phyloP scores from a whole-genome alignment of 2,797 vertebrate genomes.

The Oreochromis grahami region DNA sequence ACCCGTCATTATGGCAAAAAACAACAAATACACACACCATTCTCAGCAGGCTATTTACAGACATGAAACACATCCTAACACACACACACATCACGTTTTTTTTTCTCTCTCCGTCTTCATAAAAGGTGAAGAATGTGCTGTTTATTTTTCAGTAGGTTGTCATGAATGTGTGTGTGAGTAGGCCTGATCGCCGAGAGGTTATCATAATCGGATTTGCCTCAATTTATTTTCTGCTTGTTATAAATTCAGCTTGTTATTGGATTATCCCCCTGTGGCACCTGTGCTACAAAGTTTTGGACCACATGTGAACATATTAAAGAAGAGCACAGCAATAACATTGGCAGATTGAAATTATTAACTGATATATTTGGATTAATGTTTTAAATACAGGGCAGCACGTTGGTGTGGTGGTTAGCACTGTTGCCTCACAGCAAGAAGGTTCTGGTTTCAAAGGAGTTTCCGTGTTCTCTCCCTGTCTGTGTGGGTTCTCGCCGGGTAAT shows the following conservation, averaged over 20 bases:
- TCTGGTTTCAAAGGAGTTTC: background rate
- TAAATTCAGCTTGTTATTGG: conserved; percentile 21
- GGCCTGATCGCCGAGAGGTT: conserved; percentile 6
- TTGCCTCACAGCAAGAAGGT: background rate
- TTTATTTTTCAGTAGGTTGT: conserved; percentile 59
- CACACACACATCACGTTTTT: no score
- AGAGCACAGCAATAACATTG: background rate
- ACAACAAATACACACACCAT: conserved; percentile 41
- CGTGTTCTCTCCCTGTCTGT: background rate
- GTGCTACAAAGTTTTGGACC: conserved; percentile 20
- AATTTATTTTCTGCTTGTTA: conserved; percentile 34
- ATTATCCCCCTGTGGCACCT: conserved; percentile 16
- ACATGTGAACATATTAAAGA: conserved; percentile 26
- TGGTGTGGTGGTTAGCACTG: background rate
- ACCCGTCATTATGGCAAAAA: conserved; percentile 76
- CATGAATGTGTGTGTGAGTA: conserved; percentile 6
- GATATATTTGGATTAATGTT: background rate
- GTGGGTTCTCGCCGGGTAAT: background rate
- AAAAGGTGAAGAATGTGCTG: conserved; percentile 62
- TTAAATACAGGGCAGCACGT: background rate
- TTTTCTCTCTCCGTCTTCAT: conserved; percentile 45
- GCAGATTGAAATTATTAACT: background rate
- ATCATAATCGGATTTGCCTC: conserved; percentile 21
- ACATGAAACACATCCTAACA: conserved; percentile 38
- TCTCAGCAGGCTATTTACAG: conserved; percentile 37